Evolutionary conservation across 2,113 vertebrate genomes (phyloP).

Genomic region (Petroica traversi): DNA sequence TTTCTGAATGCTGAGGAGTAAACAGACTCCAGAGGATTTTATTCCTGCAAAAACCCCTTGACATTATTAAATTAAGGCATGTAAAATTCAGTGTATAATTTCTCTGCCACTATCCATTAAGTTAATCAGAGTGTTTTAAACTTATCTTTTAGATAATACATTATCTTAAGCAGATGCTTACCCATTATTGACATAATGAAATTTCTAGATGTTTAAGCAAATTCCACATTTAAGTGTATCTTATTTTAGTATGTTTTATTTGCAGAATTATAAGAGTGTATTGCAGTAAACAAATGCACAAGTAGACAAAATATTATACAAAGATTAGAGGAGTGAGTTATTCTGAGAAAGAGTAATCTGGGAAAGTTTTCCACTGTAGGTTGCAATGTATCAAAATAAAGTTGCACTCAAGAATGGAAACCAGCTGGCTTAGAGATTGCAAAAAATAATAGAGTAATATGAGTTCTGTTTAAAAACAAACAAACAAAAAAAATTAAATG

Average conservation of each 20-base stretch:
- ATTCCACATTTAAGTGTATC: background rate
- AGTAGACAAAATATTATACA: background rate
- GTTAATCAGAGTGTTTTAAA: background rate
- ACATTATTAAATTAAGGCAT: background rate
- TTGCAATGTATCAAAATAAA: background rate
- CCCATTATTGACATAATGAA: background rate
- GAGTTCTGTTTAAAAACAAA: background rate
- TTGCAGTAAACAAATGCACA: background rate
- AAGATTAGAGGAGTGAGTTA: background rate
- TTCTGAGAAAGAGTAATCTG: background rate
- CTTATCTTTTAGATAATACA: background rate
- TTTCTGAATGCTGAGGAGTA: background rate
- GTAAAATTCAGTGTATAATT: background rate
- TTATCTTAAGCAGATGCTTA: background rate
- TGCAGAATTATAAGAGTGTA: background rate
- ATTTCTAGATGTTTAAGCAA: background rate
- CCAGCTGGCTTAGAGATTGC: background rate
- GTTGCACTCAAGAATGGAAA: background rate
- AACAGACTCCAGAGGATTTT: background rate
- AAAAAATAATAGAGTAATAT: background rate
- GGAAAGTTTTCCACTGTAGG: background rate
- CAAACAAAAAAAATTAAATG: accelerated
- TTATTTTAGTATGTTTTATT: background rate
- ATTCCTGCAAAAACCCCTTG: background rate
- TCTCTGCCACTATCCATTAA: background rate